Conservation (phyloP, 1,140 invertebrate genomes). For the Dinoponera quadriceps region DNA sequence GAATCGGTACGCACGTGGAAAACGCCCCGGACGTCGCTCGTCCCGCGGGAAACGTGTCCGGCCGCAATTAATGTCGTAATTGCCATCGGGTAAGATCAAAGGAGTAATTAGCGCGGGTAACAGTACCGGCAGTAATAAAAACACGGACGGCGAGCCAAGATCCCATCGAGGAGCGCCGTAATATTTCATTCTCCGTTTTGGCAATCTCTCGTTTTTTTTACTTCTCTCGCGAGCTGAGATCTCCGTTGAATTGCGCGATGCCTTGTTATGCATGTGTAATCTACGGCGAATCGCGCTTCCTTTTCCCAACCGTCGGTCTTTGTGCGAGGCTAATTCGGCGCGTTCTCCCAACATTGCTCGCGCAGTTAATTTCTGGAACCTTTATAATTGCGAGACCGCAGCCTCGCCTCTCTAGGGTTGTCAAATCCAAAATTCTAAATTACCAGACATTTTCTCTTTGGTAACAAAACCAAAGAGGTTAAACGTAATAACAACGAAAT, state of each 20-base stretch:
- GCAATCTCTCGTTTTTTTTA: neutral
- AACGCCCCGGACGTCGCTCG: neutral
- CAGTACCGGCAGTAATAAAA: constrained; percentile 11
- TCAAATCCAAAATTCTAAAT: too few relatives aligned
- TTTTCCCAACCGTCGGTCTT: too few relatives aligned
- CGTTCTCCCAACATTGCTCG: too few relatives aligned
- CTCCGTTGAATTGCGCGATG: constrained; percentile 7
- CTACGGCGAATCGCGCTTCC: too few relatives aligned
- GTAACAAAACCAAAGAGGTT: too few relatives aligned
- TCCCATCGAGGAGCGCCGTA: neutral
- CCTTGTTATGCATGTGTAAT: neutral
- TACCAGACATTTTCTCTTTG: too few relatives aligned
- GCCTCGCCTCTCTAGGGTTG: too few relatives aligned
- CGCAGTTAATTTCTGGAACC: too few relatives aligned
- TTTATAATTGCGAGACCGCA: too few relatives aligned
- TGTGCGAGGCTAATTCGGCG: too few relatives aligned
- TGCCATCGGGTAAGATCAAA: constrained; percentile 50
- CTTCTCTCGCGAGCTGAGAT: neutral
- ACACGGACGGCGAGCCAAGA: neutral
- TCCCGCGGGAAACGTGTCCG: neutral
- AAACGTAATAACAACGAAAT: too few relatives aligned
- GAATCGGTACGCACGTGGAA: neutral
- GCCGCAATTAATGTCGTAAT: constrained; percentile 59
- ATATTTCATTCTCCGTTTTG: neutral
- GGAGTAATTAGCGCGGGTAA: constrained; percentile 38